These are phyloP conservation scores for Zaprionus lineosus DNA, from an alignment of 2,888 invertebrate species.

Conservation along the genomic window DNA sequence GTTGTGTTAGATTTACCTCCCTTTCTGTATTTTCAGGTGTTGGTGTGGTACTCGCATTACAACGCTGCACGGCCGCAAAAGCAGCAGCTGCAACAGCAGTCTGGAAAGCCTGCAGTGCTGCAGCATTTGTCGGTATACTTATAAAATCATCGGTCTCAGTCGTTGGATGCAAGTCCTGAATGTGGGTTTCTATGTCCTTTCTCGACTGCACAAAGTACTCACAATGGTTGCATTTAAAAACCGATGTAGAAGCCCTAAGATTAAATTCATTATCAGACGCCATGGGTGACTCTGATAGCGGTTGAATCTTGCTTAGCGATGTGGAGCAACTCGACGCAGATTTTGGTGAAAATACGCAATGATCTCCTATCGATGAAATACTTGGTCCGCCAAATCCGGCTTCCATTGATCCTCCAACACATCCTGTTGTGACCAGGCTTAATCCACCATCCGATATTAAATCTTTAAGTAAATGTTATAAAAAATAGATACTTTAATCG, in stretches of 20 bases:
- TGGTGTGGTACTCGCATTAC: slow-evolving; percentile 23
- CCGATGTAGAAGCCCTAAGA: slow-evolving; percentile 72
- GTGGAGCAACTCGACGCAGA: slow-evolving; percentile 61
- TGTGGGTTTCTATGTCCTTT: slow-evolving; percentile 79
- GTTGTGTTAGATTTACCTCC: not conserved
- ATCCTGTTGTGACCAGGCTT: slow-evolving; percentile 28
- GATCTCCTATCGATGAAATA: slow-evolving; percentile 26
- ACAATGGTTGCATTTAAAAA: slow-evolving; percentile 82
- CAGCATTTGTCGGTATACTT: slow-evolving; percentile 81
- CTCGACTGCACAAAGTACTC: slow-evolving; percentile 81
- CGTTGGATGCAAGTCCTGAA: slow-evolving; percentile 73
- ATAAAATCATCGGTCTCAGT: slow-evolving; percentile 76
- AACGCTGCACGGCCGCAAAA: slow-evolving; percentile 78
- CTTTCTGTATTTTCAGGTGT: not conserved
- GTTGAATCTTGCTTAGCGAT: slow-evolving; percentile 36
- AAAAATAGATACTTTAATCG: too few species aligned
- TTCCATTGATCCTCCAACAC: slow-evolving; percentile 19
- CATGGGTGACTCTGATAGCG: slow-evolving; percentile 26
- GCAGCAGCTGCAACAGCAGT: slow-evolving; percentile 80
- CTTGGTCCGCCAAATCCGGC: slow-evolving; percentile 11
- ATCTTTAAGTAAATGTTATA: slow-evolving; percentile 34
- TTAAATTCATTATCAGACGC: slow-evolving; percentile 19
- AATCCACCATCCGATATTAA: slow-evolving; percentile 31
- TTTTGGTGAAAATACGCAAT: slow-evolving; percentile 47
- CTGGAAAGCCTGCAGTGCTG: slow-evolving; percentile 81